Conservation (phyloP, 2,113 vertebrate species). For the Sapajus apella region DNA sequence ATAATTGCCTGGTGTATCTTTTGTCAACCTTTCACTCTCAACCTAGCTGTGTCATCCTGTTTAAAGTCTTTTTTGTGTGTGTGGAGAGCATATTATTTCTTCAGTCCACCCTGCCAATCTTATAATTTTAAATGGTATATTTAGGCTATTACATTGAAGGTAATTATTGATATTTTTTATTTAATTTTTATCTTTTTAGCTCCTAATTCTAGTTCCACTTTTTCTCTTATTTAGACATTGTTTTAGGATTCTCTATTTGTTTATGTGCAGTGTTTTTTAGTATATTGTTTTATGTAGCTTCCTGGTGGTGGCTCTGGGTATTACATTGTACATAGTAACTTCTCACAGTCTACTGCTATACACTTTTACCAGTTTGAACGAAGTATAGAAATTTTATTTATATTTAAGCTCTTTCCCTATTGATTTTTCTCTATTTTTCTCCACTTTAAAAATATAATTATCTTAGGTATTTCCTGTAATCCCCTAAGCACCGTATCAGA, state of each 20-base stretch:
- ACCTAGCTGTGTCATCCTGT: background rate
- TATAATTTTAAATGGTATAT: background rate
- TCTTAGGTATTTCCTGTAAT: background rate
- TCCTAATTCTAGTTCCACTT: background rate
- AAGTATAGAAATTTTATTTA: background rate
- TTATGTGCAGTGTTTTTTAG: background rate
- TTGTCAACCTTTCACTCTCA: background rate
- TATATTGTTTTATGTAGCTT: background rate
- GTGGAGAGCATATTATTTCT: background rate
- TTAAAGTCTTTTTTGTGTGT: background rate
- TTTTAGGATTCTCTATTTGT: background rate
- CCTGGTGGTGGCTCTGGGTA: background rate
- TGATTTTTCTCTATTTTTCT: too few relatives aligned
- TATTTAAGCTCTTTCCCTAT: background rate
- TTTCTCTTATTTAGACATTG: background rate
- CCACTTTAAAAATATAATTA: background rate
- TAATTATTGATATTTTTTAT: background rate
- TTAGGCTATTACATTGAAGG: background rate
- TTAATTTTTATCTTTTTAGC: background rate
- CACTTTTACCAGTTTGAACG: background rate
- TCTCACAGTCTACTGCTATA: background rate
- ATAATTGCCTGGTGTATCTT: background rate
- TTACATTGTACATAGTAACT: background rate
- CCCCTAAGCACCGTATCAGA: background rate
- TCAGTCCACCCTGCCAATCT: background rate